These are phyloP conservation scores for Hartigia nigra DNA, from an alignment of 2,888 invertebrate genomes.

Conservation along the genomic window DNA sequence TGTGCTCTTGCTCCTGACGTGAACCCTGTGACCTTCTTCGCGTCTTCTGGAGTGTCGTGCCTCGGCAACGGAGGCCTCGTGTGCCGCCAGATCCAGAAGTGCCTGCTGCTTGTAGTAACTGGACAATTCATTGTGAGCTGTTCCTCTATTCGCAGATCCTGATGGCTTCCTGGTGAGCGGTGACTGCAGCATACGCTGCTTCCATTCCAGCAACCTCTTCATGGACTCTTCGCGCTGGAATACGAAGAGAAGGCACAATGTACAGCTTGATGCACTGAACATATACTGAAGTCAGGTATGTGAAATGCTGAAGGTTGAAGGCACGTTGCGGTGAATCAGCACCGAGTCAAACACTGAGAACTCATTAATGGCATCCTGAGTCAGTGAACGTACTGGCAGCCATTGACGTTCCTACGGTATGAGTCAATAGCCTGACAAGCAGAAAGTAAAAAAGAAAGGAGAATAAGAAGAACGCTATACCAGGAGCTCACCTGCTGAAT, in stretches of 20 bases:
- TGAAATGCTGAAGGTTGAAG: no score
- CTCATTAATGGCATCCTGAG: no score
- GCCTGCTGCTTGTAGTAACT: slow-evolving; percentile 64
- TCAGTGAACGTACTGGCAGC: no score
- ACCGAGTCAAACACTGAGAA: no score
- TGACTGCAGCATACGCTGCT: slow-evolving; percentile 91
- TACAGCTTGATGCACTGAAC: no score
- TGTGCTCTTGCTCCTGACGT: slow-evolving; percentile 60
- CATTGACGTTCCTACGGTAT: no score
- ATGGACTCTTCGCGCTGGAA: slow-evolving; percentile 88
- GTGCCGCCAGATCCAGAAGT: slow-evolving; percentile 62
- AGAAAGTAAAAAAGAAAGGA: slow-evolving; percentile 10
- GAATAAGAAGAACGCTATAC: not conserved
- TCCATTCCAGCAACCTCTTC: slow-evolving; percentile 91
- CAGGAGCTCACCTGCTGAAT: slow-evolving; percentile 71
- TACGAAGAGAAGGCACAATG: no score
- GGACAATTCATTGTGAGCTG: slow-evolving; percentile 60
- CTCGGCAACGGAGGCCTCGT: slow-evolving; percentile 56
- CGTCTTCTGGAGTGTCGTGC: slow-evolving; percentile 45
- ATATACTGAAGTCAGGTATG: no score
- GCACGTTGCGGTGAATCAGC: no score
- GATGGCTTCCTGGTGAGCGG: slow-evolving; percentile 85
- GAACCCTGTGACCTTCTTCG: slow-evolving; percentile 42
- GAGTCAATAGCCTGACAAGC: not conserved
- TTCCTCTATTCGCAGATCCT: slow-evolving; percentile 66